Evolutionary conservation across 2,797 vertebrate genomes (phyloP).

Genomic region (Chelon labrosus): DNA sequence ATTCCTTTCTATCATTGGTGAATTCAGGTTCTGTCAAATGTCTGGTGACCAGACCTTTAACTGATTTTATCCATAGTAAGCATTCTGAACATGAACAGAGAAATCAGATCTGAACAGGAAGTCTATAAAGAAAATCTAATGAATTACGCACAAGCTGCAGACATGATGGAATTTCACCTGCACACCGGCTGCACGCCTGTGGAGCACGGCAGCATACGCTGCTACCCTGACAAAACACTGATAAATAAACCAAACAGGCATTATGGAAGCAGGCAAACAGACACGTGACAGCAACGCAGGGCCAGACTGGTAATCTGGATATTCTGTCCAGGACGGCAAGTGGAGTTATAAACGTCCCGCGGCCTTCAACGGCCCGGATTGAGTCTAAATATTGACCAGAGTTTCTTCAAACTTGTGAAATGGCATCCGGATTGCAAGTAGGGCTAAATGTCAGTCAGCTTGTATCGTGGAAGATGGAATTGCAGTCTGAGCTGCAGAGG

Average conservation of each 20-base stretch:
- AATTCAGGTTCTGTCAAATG: no score
- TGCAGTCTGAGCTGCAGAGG: no score
- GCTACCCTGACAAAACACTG: slow-evolving; percentile 37
- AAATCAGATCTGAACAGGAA: no score
- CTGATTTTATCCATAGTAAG: no score
- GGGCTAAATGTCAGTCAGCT: background rate
- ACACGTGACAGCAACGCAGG: slow-evolving; percentile 3
- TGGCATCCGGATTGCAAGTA: background rate
- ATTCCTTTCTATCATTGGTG: no score
- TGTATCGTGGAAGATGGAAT: background rate
- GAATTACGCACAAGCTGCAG: background rate
- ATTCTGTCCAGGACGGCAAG: background rate
- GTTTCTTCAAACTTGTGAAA: background rate
- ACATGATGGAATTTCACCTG: slow-evolving; percentile 23
- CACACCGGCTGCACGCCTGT: slow-evolving; percentile 8
- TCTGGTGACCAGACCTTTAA: no score
- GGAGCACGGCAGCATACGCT: slow-evolving; percentile 1
- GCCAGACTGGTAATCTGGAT: background rate
- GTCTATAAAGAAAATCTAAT: no score
- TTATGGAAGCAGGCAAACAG: slow-evolving; percentile 20
- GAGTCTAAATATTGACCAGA: background rate
- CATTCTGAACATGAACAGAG: no score
- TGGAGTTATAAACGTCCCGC: background rate
- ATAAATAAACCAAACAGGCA: slow-evolving; percentile 38
- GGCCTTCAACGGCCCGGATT: background rate